Conservation (phyloP, 2,888 invertebrate genomes). For the Allacma fusca region DNA sequence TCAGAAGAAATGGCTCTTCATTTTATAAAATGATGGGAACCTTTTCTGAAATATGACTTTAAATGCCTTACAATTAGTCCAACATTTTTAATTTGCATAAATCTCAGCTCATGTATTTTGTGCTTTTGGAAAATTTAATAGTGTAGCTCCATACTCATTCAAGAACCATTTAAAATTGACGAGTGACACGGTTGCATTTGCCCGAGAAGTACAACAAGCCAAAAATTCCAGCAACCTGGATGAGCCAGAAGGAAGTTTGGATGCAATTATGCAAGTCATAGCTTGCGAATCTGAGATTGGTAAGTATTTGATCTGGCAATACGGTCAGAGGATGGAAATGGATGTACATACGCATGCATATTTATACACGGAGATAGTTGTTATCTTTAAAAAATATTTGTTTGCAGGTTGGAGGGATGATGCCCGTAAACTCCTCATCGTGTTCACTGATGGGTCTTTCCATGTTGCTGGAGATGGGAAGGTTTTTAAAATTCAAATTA, state of each 20-base stretch:
- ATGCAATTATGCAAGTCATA: slow-evolving; percentile 99
- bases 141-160: slow-evolving; percentile 69
- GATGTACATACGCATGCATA: too few relatives aligned
- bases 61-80: background rate
- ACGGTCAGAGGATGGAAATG: background rate
- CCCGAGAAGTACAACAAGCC: slow-evolving; percentile 79
- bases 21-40: too few relatives aligned
- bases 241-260: slow-evolving; percentile 98
- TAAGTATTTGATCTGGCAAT: background rate
- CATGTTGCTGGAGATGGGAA: slow-evolving; percentile 99
- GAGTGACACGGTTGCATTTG: slow-evolving; percentile 61
- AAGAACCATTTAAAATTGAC: slow-evolving; percentile 68
- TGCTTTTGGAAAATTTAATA: background rate
- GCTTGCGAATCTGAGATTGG: slow-evolving; percentile 72
- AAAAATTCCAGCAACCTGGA: slow-evolving; percentile 96
- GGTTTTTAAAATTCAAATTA: slow-evolving; percentile 68
- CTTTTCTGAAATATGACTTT: too few relatives aligned
- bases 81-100: background rate
- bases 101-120: background rate
- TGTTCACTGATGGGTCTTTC: slow-evolving; percentile 97
- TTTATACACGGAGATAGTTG: too few relatives aligned
- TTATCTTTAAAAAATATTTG: background rate
- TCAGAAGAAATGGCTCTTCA: too few relatives aligned
- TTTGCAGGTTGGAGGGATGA: slow-evolving; percentile 92
- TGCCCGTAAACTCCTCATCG: slow-evolving; percentile 77